Evolutionary conservation across 2,113 vertebrate species (phyloP).

Genomic region (Microtus pennsylvanicus): DNA sequence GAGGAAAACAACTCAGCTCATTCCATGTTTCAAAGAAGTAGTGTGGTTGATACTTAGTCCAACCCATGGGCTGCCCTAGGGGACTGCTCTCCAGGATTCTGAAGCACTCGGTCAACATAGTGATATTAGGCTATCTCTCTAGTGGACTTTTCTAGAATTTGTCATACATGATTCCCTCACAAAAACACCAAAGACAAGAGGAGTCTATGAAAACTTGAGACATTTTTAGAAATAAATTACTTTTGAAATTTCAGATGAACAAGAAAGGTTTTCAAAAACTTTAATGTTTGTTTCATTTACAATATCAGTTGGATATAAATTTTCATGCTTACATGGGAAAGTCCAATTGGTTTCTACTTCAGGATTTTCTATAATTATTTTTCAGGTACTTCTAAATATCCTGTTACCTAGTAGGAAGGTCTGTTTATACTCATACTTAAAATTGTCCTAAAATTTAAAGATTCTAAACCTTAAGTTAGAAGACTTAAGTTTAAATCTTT

Average conservation of each 20-base stretch:
- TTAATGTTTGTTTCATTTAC: neutral
- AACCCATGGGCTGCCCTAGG: too few relatives aligned
- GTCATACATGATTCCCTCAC: neutral
- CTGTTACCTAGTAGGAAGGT: too few relatives aligned
- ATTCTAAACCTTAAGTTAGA: too few relatives aligned
- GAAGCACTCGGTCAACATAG: neutral
- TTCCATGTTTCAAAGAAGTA: neutral
- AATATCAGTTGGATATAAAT: too few relatives aligned
- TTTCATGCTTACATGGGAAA: too few relatives aligned
- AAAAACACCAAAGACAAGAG: neutral
- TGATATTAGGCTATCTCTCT: neutral
- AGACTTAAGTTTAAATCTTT: too few relatives aligned
- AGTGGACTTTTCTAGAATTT: neutral
- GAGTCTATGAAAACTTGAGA: neutral
- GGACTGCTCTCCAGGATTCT: neutral
- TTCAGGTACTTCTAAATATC: too few relatives aligned
- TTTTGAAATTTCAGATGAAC: constrained; percentile 8
- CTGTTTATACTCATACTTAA: too few relatives aligned
- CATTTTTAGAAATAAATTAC: neutral
- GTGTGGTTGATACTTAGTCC: neutral
- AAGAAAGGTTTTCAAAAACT: neutral
- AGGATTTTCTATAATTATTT: too few relatives aligned
- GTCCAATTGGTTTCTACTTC: too few relatives aligned
- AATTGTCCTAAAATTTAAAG: too few relatives aligned
- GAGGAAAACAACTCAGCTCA: neutral